Evolutionary conservation across 2,797 vertebrate species (phyloP), one percentile per base, ranked within the genome.

Genomic region (Chaetophractus vellerosus): DNA sequence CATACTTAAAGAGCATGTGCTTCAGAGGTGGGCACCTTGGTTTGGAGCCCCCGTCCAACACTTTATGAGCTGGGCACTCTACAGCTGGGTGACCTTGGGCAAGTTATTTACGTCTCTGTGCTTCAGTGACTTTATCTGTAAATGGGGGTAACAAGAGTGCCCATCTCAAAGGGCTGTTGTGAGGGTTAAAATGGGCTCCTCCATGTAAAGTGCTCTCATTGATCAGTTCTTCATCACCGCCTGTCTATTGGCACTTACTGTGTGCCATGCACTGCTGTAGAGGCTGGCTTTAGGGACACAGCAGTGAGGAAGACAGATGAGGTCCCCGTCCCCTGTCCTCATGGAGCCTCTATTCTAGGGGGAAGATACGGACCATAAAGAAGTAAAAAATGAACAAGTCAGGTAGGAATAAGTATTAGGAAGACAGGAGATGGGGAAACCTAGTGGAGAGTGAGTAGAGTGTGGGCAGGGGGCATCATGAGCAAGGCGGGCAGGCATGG

Each of bases 201-300:
- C 19, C 24, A 6, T 48, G 26, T 24, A 14, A 76, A 85, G 38
- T n/a, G 74, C n/a, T 90, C 36, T 48, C 48, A 10, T 68, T 61
- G 12, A 9, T 72, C 15, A 31, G 26, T 31, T 48, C 11, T 12
- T 38, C 68, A 36, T 21, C 36, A 38, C 38, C 21, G 16, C 36
- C 71, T 66, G 0, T 15, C 24, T 50, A 0, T 28, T 48, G 15
- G 28, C 9, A 11, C 33, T 36, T 18, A 21, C 26, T 41, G 0
- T 61, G 24, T 78, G 18, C 68, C 1, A 12, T 33, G 50, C 68
- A 64, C 45, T 85, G 55, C 38, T 21, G 5, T 15, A 6, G 87
- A 81, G 55, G 48, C 45, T 61, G 52, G 5, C 7, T 14, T 26
- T 57, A 63, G 59, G 61, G 36, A 48, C 28, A 61, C 9, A 41